Evolutionary conservation across 2,888 invertebrate genomes (phyloP).

Genomic region (Tortrix viridana): DNA sequence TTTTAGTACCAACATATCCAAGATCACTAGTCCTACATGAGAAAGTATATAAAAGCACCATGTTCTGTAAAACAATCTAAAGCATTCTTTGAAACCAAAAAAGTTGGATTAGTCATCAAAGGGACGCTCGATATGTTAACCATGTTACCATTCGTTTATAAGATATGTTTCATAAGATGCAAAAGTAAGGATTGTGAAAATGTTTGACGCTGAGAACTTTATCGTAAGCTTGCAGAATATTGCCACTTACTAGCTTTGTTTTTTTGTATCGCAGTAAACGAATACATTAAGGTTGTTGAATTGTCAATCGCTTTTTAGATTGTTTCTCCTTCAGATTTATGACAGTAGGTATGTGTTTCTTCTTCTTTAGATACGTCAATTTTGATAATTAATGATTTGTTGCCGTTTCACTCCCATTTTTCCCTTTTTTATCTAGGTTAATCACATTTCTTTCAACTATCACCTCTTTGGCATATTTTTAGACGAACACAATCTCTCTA

Average conservation of each 20-base stretch:
- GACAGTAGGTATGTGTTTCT: too few relatives aligned
- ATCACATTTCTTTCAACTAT: neutral
- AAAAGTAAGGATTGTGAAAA: neutral
- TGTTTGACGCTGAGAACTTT: neutral
- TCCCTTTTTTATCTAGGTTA: neutral
- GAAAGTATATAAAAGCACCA: too few relatives aligned
- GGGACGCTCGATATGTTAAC: too few relatives aligned
- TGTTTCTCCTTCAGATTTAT: too few relatives aligned
- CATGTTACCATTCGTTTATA: too few relatives aligned
- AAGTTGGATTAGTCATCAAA: too few relatives aligned
- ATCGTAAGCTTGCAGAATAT: constrained; percentile 1
- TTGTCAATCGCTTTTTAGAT: constrained; percentile 3
- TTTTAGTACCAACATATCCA: too few relatives aligned
- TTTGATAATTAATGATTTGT: neutral
- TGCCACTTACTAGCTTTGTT: neutral
- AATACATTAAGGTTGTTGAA: neutral
- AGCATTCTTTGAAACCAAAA: too few relatives aligned
- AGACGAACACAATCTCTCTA: neutral
- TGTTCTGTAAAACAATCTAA: too few relatives aligned
- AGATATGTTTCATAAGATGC: neutral
- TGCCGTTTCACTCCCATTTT: constrained; percentile 1
- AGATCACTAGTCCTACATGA: too few relatives aligned
- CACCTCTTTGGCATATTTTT: neutral
- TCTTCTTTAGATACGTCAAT: neutral
- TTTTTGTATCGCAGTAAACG: neutral